A percentile compares a stretch with the other conserved stretches of the same genome.
Evolutionary conservation across 2,113 vertebrate species (phyloP).

Genomic region (Pelobates fuscus): DNA sequence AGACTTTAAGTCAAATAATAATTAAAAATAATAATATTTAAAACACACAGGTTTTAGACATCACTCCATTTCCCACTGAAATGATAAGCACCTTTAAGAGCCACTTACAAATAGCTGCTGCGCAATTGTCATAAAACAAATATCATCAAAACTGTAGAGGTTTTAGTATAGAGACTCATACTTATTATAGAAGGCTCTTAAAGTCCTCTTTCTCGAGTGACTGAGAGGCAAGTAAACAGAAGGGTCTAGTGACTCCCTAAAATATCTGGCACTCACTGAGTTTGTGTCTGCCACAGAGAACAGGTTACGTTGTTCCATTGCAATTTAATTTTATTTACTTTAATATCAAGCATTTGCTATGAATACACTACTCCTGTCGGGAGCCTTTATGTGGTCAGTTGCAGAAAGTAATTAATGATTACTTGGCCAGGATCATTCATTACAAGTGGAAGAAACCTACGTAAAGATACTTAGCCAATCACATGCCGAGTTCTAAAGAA

Average conservation of each 20-base stretch:
- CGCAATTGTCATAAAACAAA: conserved; percentile 57
- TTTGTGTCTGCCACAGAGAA: neutral
- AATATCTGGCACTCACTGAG: conserved; percentile 38
- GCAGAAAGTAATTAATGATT: too few relatives aligned
- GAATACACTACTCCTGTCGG: neutral
- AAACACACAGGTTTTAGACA: too few relatives aligned
- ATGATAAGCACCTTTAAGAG: conserved; percentile 48
- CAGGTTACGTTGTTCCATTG: conserved; percentile 7
- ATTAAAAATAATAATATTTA: too few relatives aligned
- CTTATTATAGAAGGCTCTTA: conserved; percentile 47
- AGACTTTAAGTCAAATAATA: too few relatives aligned
- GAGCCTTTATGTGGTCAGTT: neutral
- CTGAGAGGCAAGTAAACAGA: conserved; percentile 51
- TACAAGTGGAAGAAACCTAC: too few relatives aligned
- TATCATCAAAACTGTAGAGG: conserved; percentile 50
- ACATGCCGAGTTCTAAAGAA: too few relatives aligned
- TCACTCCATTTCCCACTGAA: neutral
- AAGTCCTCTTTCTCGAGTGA: conserved; percentile 26
- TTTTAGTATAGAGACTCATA: conserved; percentile 48
- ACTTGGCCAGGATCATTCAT: too few relatives aligned
- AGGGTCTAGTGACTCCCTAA: conserved; percentile 51
- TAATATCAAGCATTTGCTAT: neutral
- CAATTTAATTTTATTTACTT: conserved; percentile 31
- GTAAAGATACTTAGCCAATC: too few relatives aligned
- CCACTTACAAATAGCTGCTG: conserved; percentile 45